Percentiles rank a stretch among this genome's conserved stretches.
Evolutionary conservation across 2,113 vertebrate genomes (phyloP).

Genomic region (Heptranchias perlo): DNA sequence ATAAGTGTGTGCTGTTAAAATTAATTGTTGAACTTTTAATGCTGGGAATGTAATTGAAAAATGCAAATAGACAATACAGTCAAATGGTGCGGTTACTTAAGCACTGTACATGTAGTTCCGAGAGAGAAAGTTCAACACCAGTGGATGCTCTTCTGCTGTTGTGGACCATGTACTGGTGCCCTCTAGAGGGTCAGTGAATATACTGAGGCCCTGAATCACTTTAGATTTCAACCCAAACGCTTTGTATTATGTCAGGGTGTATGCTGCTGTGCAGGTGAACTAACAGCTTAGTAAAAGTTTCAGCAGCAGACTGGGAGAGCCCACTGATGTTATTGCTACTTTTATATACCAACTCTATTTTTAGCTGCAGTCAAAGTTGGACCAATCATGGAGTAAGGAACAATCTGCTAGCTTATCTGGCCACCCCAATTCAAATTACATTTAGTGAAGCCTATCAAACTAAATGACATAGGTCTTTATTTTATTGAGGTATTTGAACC

Average conservation of each 20-base stretch:
- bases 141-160: neutral
- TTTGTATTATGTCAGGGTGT: neutral
- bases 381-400: neutral
- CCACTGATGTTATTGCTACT: neutral
- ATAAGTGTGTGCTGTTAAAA: neutral
- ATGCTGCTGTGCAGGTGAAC: neutral
- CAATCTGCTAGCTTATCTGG: neutral
- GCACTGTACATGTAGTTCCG: neutral
- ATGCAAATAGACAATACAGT: neutral
- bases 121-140: neutral
- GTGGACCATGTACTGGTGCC: neutral
- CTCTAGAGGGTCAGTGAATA: neutral
- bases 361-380: conserved; percentile 10
- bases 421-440: conserved; percentile 20
- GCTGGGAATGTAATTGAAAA: neutral
- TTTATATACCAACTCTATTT: conserved; percentile 34
- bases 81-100: neutral
- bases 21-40: neutral
- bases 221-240: neutral
- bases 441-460: neutral
- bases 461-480: neutral
- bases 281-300: no score
- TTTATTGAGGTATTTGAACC: neutral
- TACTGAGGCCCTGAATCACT: neutral
- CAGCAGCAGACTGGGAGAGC: neutral